phyloP scores from a whole-genome alignment of 2,113 vertebrate genomes.

The Sceloporus tristichus region DNA sequence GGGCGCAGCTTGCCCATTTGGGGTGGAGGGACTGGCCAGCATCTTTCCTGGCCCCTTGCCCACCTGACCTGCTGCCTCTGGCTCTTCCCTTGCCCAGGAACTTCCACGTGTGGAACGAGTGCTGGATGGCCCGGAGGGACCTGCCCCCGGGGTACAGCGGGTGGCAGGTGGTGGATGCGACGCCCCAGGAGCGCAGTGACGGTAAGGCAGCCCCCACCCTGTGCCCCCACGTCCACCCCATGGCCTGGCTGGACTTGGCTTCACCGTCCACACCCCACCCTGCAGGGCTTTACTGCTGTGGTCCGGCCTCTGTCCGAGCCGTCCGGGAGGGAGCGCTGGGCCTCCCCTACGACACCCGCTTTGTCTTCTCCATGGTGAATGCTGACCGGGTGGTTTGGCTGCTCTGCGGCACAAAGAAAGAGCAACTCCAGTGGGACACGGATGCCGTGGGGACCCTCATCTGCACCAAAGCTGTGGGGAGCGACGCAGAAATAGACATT shows the following conservation, averaged over 20 bases:
- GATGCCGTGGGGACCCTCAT: conserved; percentile 66
- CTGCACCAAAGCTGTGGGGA: conserved; percentile 74
- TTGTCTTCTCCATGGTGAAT: conserved; percentile 78
- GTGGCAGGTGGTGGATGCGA: conserved; percentile 78
- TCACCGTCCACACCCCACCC: not conserved
- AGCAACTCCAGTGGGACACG: conserved; percentile 63
- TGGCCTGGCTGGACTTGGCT: not conserved
- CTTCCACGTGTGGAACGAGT: conserved; percentile 77
- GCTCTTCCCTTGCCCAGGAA: conserved; percentile 64
- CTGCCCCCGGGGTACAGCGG: conserved; percentile 67
- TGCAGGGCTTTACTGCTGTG: conserved; percentile 74
- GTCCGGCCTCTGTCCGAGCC: conserved; percentile 71
- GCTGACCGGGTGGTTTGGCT: conserved; percentile 82
- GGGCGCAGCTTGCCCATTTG: too few species aligned
- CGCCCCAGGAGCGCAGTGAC: conserved; percentile 74
- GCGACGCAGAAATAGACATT: conserved; percentile 68
- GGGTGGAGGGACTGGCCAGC: too few species aligned
- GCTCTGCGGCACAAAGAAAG: conserved; percentile 60
- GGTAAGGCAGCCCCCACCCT: conserved; percentile 34
- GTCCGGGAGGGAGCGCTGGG: conserved; percentile 73
- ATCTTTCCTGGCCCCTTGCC: too few species aligned
- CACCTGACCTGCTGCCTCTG: not conserved
- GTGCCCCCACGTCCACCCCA: rapidly evolving
- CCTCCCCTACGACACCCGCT: conserved; percentile 67
- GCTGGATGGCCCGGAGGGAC: conserved; percentile 76